Evolutionary conservation across 2,797 vertebrate genomes (phyloP).

Genomic region (Sebastes hubbsi): DNA sequence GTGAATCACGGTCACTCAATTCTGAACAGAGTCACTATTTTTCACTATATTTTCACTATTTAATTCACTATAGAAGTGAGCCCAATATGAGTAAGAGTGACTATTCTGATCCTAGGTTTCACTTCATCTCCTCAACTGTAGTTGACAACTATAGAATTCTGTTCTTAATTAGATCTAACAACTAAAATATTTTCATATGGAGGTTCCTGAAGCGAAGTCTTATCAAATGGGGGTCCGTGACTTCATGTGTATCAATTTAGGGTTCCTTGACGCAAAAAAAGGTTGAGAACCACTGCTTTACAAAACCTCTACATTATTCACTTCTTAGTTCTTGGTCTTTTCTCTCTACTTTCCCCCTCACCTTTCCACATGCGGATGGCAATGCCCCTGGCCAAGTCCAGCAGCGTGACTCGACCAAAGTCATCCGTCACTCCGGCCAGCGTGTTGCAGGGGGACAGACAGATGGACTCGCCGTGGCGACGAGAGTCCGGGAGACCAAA

Average conservation of each 20-base stretch:
- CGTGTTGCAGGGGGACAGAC: slow-evolving; percentile 94
- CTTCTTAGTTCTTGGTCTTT: not conserved
- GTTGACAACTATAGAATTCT: too few species aligned
- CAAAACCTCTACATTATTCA: not conserved
- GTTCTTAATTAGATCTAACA: not conserved
- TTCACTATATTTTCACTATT: too few species aligned
- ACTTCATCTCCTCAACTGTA: too few species aligned
- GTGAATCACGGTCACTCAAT: not conserved
- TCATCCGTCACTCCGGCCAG: slow-evolving; percentile 96
- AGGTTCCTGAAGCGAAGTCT: too few species aligned
- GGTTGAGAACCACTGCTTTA: too few species aligned
- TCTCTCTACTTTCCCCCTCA: slow-evolving; percentile 52
- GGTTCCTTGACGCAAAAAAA: too few species aligned
- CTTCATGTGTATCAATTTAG: too few species aligned
- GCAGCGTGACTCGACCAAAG: slow-evolving; percentile 92
- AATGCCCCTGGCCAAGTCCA: slow-evolving; percentile 92
- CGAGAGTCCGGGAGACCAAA: slow-evolving; percentile 97
- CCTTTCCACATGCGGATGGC: slow-evolving; percentile 99
- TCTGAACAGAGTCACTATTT: not conserved
- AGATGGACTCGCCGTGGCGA: slow-evolving; percentile 93
- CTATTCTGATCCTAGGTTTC: too few species aligned
- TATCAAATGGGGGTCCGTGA: too few species aligned
- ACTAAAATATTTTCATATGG: not conserved
- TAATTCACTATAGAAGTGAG: too few species aligned
- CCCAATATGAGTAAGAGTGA: too few species aligned